Conservation (phyloP, 2,797 vertebrate genomes). For the Manis crassicaudata region DNA sequence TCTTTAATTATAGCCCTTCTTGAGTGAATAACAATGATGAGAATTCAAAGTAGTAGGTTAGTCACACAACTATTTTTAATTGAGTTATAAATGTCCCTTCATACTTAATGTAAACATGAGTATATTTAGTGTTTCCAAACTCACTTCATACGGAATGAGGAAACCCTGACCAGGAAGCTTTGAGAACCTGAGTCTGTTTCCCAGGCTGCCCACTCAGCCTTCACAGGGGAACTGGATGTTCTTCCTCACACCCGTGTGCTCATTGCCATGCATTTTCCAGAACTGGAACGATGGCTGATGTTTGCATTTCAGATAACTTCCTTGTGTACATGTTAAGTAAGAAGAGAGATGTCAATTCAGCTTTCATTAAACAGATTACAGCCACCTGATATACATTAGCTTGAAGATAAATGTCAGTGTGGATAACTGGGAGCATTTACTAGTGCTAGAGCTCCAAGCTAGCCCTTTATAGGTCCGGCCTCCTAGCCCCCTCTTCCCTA, state of each 20-base stretch:
- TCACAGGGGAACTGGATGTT: background rate
- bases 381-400: background rate
- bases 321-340: background rate
- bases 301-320: conserved; percentile 52
- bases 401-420: background rate
- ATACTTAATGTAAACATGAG: conserved; percentile 13
- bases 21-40: background rate
- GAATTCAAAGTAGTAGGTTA: background rate
- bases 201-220: background rate
- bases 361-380: background rate
- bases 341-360: background rate
- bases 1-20: conserved; percentile 18
- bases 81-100: conserved; percentile 3
- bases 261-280: background rate
- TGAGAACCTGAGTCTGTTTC: background rate
- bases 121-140: background rate
- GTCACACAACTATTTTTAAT: background rate
- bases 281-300: background rate
- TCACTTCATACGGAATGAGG: background rate
- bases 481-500: background rate
- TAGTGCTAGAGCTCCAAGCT: background rate
- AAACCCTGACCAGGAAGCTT: background rate
- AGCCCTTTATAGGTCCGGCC: background rate
- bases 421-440: background rate
- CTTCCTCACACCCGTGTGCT: background rate